Conservation (phyloP, 2,888 invertebrate species). For the Limnephilus lunatus region DNA sequence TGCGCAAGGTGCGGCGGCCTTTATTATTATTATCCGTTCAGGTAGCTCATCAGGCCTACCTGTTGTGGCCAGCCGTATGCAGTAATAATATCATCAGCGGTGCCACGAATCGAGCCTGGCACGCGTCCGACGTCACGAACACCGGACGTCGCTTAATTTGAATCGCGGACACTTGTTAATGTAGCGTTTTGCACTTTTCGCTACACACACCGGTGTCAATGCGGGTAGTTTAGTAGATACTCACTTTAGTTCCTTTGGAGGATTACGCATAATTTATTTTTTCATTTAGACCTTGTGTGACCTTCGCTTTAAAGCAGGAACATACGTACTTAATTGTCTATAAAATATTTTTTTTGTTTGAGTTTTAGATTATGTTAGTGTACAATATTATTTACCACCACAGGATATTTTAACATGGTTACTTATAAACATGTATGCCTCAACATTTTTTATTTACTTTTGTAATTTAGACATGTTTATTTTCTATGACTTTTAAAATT, state of each 20-base stretch:
- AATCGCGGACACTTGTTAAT: slow-evolving; percentile 14
- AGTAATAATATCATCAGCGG: slow-evolving; percentile 17
- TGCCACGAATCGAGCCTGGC: slow-evolving; percentile 17
- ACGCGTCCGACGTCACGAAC: slow-evolving; percentile 26
- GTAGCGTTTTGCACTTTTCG: background rate
- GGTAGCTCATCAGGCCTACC: background rate
- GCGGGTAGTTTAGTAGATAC: background rate
- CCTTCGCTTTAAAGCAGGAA: background rate
- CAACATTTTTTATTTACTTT: too few species aligned
- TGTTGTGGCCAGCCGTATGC: background rate
- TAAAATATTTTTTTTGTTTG: too few species aligned
- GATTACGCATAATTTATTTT: background rate
- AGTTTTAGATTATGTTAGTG: too few species aligned
- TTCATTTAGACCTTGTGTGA: background rate
- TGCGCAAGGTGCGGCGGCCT: slow-evolving; percentile 27
- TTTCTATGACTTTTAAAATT: too few species aligned
- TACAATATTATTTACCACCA: too few species aligned
- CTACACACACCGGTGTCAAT: background rate
- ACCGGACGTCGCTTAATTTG: slow-evolving; percentile 35
- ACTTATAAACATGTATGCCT: too few species aligned
- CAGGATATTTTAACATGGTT: too few species aligned
- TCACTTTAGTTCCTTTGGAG: background rate
- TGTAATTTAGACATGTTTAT: too few species aligned
- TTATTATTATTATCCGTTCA: background rate
- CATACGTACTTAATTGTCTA: background rate